phyloP scores from a whole-genome alignment of 2,888 invertebrate genomes.

The Amblyjoppa fuscipennis region DNA sequence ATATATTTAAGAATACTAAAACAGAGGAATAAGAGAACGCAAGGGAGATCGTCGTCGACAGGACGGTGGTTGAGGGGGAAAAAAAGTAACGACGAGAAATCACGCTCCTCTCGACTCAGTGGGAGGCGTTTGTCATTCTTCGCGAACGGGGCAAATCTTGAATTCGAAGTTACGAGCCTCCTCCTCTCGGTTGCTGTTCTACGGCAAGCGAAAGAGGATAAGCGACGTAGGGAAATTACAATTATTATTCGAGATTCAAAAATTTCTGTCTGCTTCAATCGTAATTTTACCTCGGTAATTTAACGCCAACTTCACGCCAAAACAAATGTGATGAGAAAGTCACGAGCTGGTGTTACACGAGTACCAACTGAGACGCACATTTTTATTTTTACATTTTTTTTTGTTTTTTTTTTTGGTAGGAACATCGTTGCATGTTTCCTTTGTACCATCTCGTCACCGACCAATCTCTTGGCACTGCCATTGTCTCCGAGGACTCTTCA shows the following conservation, averaged over 20 bases:
- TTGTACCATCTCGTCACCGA: conserved; percentile 3
- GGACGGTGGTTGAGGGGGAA: conserved; percentile 26
- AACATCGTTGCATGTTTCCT: neutral
- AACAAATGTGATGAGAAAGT: too few relatives aligned
- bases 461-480: conserved; percentile 22
- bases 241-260: too few relatives aligned
- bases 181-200: conserved; percentile 2
- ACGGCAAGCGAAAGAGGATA: neutral
- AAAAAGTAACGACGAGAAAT: conserved; percentile 61
- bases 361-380: neutral
- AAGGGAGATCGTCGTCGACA: neutral
- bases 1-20: neutral
- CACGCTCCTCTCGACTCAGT: conserved; percentile 31
- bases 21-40: neutral
- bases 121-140: neutral
- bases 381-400: neutral
- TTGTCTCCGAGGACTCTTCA: conserved; percentile 24
- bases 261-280: too few relatives aligned
- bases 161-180: conserved; percentile 38
- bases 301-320: too few relatives aligned
- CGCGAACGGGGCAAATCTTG: neutral
- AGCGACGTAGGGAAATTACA: too few relatives aligned
- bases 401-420: neutral
- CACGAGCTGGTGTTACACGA: too few relatives aligned
- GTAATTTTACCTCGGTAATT: too few relatives aligned